phyloP scores from a whole-genome alignment of 2,113 vertebrate species.

The Zosterops lateralis region DNA sequence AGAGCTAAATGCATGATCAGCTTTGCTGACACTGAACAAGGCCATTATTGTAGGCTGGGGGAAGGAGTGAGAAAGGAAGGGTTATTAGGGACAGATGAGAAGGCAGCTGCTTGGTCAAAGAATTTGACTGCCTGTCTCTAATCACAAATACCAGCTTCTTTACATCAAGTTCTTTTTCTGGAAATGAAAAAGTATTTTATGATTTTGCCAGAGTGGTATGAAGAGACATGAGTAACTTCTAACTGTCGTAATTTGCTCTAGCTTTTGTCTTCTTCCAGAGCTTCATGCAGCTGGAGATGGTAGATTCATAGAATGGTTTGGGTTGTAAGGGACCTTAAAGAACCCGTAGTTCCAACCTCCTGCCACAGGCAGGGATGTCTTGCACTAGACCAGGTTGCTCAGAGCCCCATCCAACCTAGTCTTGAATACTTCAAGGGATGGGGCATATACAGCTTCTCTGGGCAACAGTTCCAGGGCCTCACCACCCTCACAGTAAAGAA shows the following conservation, averaged over 20 bases:
- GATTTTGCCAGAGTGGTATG: neutral
- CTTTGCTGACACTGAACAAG: neutral
- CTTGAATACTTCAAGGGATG: neutral
- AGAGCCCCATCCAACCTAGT: neutral
- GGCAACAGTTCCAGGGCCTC: neutral
- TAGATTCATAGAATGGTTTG: neutral
- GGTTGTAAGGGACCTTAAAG: neutral
- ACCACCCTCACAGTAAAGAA: neutral
- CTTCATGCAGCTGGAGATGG: neutral
- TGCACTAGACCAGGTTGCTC: neutral
- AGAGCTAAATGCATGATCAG: neutral
- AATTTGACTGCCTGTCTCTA: neutral
- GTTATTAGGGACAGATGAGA: neutral
- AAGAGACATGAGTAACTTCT: neutral
- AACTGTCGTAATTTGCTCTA: neutral
- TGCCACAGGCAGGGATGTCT: fast-evolving
- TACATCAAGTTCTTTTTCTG: neutral
- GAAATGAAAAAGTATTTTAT: neutral
- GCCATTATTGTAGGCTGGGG: neutral
- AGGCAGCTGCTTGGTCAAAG: neutral
- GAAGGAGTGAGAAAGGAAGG: neutral
- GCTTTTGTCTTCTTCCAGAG: neutral
- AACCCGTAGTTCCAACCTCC: neutral
- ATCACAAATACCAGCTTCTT: neutral
- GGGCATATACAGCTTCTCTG: neutral